phyloP scores from a whole-genome alignment of 1,140 invertebrate species.

The Linepithema humile region DNA sequence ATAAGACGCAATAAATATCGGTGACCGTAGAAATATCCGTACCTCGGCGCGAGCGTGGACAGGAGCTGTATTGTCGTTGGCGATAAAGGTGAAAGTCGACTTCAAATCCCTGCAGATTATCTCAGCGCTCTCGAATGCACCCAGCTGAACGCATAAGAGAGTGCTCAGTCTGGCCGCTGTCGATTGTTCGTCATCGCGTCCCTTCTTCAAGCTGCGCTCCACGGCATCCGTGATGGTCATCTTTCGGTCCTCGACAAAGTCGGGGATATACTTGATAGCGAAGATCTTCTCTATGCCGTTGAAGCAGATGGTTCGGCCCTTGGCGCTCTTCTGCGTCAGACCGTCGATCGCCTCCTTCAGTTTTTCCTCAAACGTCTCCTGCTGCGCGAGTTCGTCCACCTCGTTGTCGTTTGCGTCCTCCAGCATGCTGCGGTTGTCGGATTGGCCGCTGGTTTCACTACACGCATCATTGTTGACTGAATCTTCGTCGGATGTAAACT shows the following conservation, averaged over 20 bases:
- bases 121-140: slow-evolving; percentile 87
- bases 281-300: slow-evolving; percentile 90
- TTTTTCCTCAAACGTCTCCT: slow-evolving; percentile 95
- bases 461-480: slow-evolving; percentile 88
- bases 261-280: slow-evolving; percentile 91
- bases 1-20: slow-evolving; percentile 40
- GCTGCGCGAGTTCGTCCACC: slow-evolving; percentile 86
- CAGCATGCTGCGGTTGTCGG: slow-evolving; percentile 87
- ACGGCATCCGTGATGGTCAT: slow-evolving; percentile 93
- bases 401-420: slow-evolving; percentile 86
- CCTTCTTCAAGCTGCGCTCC: slow-evolving; percentile 92
- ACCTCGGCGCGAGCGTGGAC: slow-evolving; percentile 87
- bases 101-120: slow-evolving; percentile 85
- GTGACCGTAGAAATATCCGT: not conserved
- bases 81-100: slow-evolving; percentile 84
- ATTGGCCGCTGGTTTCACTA: slow-evolving; percentile 88
- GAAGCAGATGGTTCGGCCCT: slow-evolving; percentile 90
- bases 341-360: slow-evolving; percentile 94
- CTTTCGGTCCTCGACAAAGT: slow-evolving; percentile 89
- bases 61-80: slow-evolving; percentile 86
- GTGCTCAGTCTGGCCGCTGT: slow-evolving; percentile 92
- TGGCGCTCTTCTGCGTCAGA: slow-evolving; percentile 93
- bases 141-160: slow-evolving; percentile 93
- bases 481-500: slow-evolving; percentile 88
- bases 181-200: slow-evolving; percentile 91